Evolutionary conservation across 2,888 invertebrate genomes (phyloP).

Genomic region (Aleiodes testaceus): DNA sequence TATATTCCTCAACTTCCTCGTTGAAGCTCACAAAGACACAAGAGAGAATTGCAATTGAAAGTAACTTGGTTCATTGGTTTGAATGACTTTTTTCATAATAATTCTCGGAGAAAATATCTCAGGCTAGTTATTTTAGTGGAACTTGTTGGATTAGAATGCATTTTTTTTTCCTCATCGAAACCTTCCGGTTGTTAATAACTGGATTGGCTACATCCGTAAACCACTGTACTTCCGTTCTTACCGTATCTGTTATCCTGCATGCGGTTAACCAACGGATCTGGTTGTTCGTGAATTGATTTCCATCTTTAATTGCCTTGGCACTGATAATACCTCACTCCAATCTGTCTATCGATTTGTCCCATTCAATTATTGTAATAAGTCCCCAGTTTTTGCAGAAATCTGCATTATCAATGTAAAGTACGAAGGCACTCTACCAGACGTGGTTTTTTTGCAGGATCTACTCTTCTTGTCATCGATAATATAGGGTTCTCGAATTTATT

Average conservation of each 20-base stretch:
- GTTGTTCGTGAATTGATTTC: constrained; percentile 42
- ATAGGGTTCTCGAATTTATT: neutral
- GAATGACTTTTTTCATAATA: constrained; percentile 15
- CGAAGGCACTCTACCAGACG: neutral
- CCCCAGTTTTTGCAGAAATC: constrained; percentile 1
- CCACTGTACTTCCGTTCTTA: constrained; percentile 45
- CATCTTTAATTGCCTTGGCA: constrained; percentile 50
- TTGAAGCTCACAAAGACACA: neutral
- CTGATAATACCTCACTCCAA: constrained; percentile 42
- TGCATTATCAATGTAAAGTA: constrained; percentile 21
- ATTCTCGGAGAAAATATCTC: constrained; percentile 21
- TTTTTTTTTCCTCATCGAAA: neutral
- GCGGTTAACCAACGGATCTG: constrained; percentile 41
- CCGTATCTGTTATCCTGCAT: constrained; percentile 39
- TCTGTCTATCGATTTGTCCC: neutral
- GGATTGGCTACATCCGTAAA: constrained; percentile 44
- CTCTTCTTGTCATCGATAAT: constrained; percentile 7
- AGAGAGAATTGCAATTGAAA: constrained; percentile 22
- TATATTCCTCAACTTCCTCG: neutral
- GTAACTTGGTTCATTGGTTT: constrained; percentile 20
- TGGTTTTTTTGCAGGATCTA: neutral
- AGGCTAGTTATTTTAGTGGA: neutral
- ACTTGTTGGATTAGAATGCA: constrained; percentile 25
- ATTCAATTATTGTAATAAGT: neutral
- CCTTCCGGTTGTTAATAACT: constrained; percentile 38